Conservation (phyloP, 2,888 invertebrate species). For the Acleris sparsana region DNA sequence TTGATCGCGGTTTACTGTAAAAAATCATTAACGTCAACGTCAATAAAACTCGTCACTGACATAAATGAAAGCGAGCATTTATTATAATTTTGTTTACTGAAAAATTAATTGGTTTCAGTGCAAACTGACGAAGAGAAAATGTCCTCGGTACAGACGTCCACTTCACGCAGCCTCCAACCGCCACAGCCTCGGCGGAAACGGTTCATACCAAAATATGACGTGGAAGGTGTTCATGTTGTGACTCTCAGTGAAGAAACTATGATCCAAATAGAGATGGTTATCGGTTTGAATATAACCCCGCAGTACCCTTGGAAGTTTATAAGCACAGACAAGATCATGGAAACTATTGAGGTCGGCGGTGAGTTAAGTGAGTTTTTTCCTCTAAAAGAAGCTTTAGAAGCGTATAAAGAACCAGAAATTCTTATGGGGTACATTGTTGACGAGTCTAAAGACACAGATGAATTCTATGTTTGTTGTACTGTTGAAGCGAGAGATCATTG, state of each 20-base stretch:
- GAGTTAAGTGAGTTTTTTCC: slow-evolving; percentile 74
- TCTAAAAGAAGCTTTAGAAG: slow-evolving; percentile 65
- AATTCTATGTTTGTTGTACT: slow-evolving; percentile 87
- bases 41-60: not conserved
- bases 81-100: not conserved
- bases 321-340: slow-evolving; percentile 84
- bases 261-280: slow-evolving; percentile 84
- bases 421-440: slow-evolving; percentile 88
- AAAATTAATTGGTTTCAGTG: slow-evolving; percentile 50
- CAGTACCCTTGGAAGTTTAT: slow-evolving; percentile 90
- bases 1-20: not conserved
- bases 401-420: slow-evolving; percentile 69
- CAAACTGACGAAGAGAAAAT: slow-evolving; percentile 49
- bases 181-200: slow-evolving; percentile 67
- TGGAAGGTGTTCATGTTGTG: slow-evolving; percentile 82
- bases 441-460: slow-evolving; percentile 84
- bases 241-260: slow-evolving; percentile 83
- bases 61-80: slow-evolving; percentile 18
- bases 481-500: slow-evolving; percentile 81
- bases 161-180: slow-evolving; percentile 38
- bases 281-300: slow-evolving; percentile 87
- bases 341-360: slow-evolving; percentile 84
- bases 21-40: slow-evolving; percentile 17
- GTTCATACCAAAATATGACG: slow-evolving; percentile 77
- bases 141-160: slow-evolving; percentile 35